These are phyloP conservation scores for Lipotes vexillifer DNA, from an alignment of 2,113 vertebrate species.

Conservation along the genomic window DNA sequence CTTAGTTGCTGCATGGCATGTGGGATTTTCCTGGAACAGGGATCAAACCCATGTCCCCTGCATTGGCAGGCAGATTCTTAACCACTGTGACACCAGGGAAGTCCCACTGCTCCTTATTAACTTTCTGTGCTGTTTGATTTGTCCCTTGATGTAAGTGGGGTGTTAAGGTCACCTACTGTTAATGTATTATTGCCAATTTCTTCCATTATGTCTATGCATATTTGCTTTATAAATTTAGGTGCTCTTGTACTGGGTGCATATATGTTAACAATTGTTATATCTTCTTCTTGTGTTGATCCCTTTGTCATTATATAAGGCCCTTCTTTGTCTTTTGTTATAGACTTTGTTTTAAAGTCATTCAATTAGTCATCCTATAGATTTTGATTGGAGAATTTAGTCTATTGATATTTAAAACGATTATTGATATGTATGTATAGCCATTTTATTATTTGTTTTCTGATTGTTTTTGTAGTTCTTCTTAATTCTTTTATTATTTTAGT, in stretches of 20 bases:
- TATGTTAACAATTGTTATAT: background rate
- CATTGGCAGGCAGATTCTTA: no score
- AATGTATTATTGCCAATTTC: background rate
- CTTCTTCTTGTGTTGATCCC: background rate
- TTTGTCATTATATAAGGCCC: background rate
- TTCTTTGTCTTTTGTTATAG: background rate
- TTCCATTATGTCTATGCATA: background rate
- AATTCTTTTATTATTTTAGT: background rate
- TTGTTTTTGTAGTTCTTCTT: background rate
- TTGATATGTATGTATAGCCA: background rate
- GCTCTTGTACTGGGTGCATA: background rate
- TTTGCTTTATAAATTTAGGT: background rate
- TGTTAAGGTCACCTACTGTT: background rate
- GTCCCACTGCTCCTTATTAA: background rate
- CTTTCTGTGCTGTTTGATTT: background rate
- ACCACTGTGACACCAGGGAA: no score
- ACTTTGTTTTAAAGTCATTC: background rate
- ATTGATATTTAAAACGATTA: background rate
- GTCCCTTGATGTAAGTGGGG: background rate
- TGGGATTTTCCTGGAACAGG: no score
- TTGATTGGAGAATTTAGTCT: background rate
- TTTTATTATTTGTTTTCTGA: background rate
- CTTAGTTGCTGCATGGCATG: no score
- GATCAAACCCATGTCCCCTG: no score
- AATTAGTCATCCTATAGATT: background rate